Percentiles rank a stretch among this genome's conserved stretches.
Conservation (phyloP, 2,888 invertebrate genomes). For the Theretra japonica region DNA sequence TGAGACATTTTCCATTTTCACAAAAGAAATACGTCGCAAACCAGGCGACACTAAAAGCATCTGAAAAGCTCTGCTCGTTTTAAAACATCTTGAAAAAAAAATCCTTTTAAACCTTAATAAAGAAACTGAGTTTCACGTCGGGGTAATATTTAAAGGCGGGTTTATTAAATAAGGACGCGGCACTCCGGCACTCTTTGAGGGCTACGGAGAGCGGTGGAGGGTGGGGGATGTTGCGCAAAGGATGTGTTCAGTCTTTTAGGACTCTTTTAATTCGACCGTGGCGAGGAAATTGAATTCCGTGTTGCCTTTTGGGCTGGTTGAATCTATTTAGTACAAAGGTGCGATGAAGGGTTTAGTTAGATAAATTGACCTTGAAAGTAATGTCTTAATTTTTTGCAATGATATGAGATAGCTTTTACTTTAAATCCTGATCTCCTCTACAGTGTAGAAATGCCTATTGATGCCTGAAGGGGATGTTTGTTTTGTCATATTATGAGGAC, state of each 20-base stretch:
- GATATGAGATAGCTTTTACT: too few relatives aligned
- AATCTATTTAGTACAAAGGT: not conserved
- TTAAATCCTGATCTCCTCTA: too few relatives aligned
- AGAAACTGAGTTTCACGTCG: not conserved
- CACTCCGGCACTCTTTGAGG: constrained; percentile 3
- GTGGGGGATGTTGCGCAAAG: not conserved
- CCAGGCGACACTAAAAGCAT: constrained; percentile 4
- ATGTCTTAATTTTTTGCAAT: too few relatives aligned
- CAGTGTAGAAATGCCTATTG: too few relatives aligned
- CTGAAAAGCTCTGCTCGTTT: not conserved
- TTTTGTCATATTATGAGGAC: too few relatives aligned
- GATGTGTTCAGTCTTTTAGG: not conserved
- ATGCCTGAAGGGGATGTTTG: too few relatives aligned
- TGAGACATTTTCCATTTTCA: not conserved
- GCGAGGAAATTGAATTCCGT: not conserved
- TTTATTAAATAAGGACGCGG: constrained; percentile 10
- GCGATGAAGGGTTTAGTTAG: not conserved
- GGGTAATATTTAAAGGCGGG: not conserved
- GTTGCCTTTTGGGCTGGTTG: not conserved
- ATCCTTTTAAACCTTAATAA: constrained; percentile 21
- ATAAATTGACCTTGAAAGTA: too few relatives aligned
- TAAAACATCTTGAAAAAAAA: not conserved
- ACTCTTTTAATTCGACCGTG: not conserved
- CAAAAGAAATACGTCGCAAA: not conserved
- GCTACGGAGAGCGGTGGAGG: not conserved